Percentiles rank a stretch among this genome's conserved stretches.
phyloP scores from a whole-genome alignment of 92 coral and sea anemone species.

The Siderastrea radians region DNA sequence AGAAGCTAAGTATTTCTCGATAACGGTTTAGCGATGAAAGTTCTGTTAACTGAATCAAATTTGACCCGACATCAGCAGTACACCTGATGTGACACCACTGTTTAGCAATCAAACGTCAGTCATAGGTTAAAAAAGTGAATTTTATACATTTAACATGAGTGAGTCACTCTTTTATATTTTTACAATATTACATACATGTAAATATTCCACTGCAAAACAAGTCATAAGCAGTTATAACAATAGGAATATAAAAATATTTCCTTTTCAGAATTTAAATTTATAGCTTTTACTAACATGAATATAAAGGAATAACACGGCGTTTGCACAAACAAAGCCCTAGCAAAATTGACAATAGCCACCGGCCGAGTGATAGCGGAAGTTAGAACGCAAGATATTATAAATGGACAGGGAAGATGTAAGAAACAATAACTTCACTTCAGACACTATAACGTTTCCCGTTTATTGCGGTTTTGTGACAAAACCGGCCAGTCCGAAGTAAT shows the following conservation, averaged over 20 bases:
- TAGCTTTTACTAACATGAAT: neutral
- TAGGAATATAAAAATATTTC: neutral
- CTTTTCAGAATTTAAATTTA: neutral
- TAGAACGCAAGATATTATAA: neutral
- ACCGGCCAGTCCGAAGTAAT: neutral
- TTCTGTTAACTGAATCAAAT: too few relatives aligned
- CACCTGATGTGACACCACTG: too few relatives aligned
- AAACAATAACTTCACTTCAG: neutral
- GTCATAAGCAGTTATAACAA: neutral
- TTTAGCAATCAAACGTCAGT: too few relatives aligned
- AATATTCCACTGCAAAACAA: too few relatives aligned
- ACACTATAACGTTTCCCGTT: neutral
- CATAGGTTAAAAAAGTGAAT: too few relatives aligned
- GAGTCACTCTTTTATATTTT: too few relatives aligned
- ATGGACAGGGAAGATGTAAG: neutral
- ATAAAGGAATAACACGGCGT: neutral
- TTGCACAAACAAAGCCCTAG: neutral
- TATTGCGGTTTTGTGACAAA: neutral
- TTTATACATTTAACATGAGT: too few relatives aligned
- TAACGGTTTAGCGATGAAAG: too few relatives aligned
- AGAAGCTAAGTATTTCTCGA: too few relatives aligned
- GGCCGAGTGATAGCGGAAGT: slow-evolving; percentile 13
- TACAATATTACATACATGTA: too few relatives aligned
- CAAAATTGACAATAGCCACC: neutral
- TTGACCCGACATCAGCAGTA: too few relatives aligned